Conservation (phyloP, 2,888 invertebrate genomes). For the Gortyna flavago region DNA sequence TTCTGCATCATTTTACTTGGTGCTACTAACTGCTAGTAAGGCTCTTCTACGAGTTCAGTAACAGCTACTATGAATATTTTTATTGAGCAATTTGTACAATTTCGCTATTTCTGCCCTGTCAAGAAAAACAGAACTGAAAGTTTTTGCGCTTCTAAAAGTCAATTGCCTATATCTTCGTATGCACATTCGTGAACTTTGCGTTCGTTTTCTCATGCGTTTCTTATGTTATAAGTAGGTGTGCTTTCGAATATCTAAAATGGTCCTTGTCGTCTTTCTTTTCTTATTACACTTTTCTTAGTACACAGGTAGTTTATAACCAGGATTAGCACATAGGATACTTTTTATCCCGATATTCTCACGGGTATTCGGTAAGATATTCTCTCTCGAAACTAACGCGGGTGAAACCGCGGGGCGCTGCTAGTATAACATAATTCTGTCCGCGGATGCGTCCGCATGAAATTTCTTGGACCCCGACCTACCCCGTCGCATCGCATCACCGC, state of each 20-base stretch:
- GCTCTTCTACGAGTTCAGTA: conserved; percentile 41
- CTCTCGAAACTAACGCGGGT: too few species aligned
- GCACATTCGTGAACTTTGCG: conserved; percentile 1
- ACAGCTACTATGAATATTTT: conserved; percentile 61
- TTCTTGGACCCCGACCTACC: too few species aligned
- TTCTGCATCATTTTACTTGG: conserved; percentile 4
- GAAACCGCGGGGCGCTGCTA: too few species aligned
- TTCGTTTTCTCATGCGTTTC: neutral
- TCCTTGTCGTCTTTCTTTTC: neutral
- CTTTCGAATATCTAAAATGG: conserved; percentile 1
- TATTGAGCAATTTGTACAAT: conserved; percentile 55
- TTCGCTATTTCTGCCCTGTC: conserved; percentile 35
- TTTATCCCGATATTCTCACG: too few species aligned
- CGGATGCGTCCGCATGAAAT: too few species aligned
- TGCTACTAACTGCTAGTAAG: conserved; percentile 17
- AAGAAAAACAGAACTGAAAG: conserved; percentile 48
- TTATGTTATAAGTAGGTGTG: neutral
- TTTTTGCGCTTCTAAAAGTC: neutral
- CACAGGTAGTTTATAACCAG: too few species aligned
- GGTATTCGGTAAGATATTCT: too few species aligned
- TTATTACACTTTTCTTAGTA: too few species aligned
- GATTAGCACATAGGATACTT: too few species aligned
- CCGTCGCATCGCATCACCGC: too few species aligned
- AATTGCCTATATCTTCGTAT: neutral
- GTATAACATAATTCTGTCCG: too few species aligned